Conservation (phyloP, 2,888 invertebrate genomes). For the Callimorpha dominula region DNA sequence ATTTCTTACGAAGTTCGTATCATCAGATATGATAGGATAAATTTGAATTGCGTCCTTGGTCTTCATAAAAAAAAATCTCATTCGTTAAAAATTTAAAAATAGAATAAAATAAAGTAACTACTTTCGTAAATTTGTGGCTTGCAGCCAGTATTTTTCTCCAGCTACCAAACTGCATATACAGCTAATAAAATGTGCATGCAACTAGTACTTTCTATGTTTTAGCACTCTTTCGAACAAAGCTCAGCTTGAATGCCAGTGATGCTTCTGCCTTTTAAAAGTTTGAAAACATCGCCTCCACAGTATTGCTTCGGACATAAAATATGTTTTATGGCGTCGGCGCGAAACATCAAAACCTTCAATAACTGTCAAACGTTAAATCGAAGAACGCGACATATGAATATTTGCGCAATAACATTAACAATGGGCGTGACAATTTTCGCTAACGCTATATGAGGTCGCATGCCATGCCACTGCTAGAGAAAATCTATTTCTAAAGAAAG, state of each 20-base stretch:
- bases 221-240: slow-evolving; percentile 77
- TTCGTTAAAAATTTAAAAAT: not conserved
- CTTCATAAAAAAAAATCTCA: not conserved
- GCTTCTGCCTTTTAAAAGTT: slow-evolving; percentile 76
- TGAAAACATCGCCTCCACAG: slow-evolving; percentile 69
- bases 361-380: slow-evolving; percentile 75
- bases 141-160: slow-evolving; percentile 32
- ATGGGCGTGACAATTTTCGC: slow-evolving; percentile 55
- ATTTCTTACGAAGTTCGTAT: not conserved
- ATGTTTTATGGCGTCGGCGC: slow-evolving; percentile 80
- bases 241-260: slow-evolving; percentile 65
- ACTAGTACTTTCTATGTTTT: slow-evolving; percentile 75
- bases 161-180: slow-evolving; percentile 8
- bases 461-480: not conserved
- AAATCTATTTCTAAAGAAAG: not conserved
- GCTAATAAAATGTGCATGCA: slow-evolving; percentile 54
- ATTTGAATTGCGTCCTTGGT: not conserved
- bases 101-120: not conserved
- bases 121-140: slow-evolving; percentile 7
- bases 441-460: slow-evolving; percentile 26
- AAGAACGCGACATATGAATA: slow-evolving; percentile 61
- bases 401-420: slow-evolving; percentile 59
- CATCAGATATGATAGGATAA: not conserved
- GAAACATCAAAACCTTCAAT: slow-evolving; percentile 79
- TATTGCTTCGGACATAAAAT: slow-evolving; percentile 82